A percentile compares a stretch with the other conserved stretches of the same genome.
These are phyloP conservation scores for Zhuqinia jingwanae DNA, from an alignment of 2,888 invertebrate genomes.

Conservation along the genomic window DNA sequence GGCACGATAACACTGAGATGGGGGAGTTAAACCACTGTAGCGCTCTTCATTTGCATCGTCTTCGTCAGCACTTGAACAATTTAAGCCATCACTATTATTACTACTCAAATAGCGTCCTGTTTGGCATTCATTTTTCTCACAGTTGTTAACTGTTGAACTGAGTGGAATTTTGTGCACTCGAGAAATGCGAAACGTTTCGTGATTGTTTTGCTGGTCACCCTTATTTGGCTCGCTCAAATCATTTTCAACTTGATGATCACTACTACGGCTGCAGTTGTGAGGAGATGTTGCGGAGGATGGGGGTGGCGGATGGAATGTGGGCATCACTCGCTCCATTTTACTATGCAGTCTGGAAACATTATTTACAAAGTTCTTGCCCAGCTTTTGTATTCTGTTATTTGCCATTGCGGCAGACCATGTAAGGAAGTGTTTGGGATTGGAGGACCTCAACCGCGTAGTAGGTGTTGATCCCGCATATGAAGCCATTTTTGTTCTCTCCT, in stretches of 20 bases:
- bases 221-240: conserved; percentile 61
- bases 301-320: conserved; percentile 60
- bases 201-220: conserved; percentile 15
- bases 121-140: conserved; percentile 66
- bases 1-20: conserved; percentile 52
- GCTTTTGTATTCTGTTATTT: conserved; percentile 77
- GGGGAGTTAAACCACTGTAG: conserved; percentile 53
- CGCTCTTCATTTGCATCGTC: conserved; percentile 58
- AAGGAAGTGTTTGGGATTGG: conserved; percentile 78
- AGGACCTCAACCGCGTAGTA: conserved; percentile 57
- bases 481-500: conserved; percentile 85
- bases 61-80: conserved; percentile 45
- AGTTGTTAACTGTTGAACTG: conserved; percentile 54
- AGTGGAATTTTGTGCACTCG: conserved; percentile 60
- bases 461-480: conserved; percentile 67
- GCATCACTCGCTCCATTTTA: conserved; percentile 77
- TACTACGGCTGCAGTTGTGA: conserved; percentile 36
- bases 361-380: conserved; percentile 78
- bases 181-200: conserved; percentile 49
- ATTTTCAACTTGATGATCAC: conserved; percentile 59
- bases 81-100: conserved; percentile 57
- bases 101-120: conserved; percentile 62
- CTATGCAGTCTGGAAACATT: conserved; percentile 77
- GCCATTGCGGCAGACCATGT: conserved; percentile 79
- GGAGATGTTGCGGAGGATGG: background rate